Evolutionary conservation across 2,797 vertebrate genomes (phyloP).

Genomic region (Naso thynnoides): DNA sequence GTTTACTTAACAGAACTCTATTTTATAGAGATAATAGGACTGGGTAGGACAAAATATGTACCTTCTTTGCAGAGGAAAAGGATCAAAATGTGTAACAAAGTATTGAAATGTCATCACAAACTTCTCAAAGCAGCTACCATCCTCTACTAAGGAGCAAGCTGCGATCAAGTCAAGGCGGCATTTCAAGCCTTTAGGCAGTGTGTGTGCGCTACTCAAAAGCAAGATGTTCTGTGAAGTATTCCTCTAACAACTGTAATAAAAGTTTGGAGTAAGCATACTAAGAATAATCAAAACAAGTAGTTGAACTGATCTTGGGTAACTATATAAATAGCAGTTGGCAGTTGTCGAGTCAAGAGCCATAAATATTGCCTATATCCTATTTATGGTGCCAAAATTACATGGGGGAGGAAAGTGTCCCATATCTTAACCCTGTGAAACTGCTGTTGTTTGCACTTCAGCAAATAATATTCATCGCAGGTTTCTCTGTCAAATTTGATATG

Average conservation of each 20-base stretch:
- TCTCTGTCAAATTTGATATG: conserved; percentile 29
- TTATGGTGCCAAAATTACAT: conserved; percentile 30
- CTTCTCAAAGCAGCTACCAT: conserved; percentile 12
- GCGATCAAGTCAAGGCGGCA: neutral
- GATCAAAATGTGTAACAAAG: neutral
- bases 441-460: conserved; percentile 23
- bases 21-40: neutral
- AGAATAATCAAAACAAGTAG: conserved; percentile 10
- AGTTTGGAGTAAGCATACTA: neutral
- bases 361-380: conserved; percentile 15
- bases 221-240: conserved; percentile 4
- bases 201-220: conserved; percentile 2
- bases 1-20: conserved; percentile 17
- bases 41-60: neutral
- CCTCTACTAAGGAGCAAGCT: conserved; percentile 1
- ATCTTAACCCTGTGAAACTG: conserved; percentile 11
- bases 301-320: conserved; percentile 11
- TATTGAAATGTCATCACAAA: conserved; percentile 1
- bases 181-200: neutral
- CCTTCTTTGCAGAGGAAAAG: neutral
- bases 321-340: conserved; percentile 28
- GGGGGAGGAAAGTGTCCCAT: neutral
- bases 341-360: conserved; percentile 26
- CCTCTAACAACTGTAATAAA: neutral
- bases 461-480: conserved; percentile 25